These are phyloP conservation scores for Hylyphantes graminicola DNA, from an alignment of 1,140 invertebrate genomes.

Conservation along the genomic window DNA sequence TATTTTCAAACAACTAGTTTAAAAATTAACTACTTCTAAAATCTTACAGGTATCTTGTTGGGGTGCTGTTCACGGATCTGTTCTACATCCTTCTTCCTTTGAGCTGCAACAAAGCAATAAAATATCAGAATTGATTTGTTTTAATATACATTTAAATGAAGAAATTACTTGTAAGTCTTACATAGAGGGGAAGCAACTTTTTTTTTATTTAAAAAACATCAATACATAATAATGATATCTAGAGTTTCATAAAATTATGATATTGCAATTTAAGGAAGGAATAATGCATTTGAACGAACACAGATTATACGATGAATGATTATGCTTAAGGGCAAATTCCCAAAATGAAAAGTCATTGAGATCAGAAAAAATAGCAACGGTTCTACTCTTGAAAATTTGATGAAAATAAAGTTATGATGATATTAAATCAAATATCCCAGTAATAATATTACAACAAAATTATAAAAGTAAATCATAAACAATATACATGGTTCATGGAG, in stretches of 20 bases:
- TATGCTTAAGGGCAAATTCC: no score
- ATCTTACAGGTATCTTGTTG: slow-evolving; percentile 72
- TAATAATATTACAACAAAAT: no score
- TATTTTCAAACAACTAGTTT: no score
- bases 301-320: not conserved
- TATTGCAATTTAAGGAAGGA: not conserved
- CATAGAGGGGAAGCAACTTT: not conserved
- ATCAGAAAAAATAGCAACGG: no score
- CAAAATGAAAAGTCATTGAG: no score
- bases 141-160: not conserved
- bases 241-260: not conserved
- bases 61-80: slow-evolving; percentile 72
- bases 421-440: no score
- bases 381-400: no score
- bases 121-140: not conserved
- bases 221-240: not conserved
- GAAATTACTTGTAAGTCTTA: not conserved
- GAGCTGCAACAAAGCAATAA: slow-evolving; percentile 66
- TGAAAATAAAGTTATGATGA: no score
- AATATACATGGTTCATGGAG: no score
- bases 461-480: no score
- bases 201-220: not conserved
- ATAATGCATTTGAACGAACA: not conserved
- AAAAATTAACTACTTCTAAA: no score
- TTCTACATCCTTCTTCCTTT: slow-evolving; percentile 73